Base-by-base conservation (phyloP, 2,888 invertebrate species). In the Dasysyrphus albostriatus region DNA sequence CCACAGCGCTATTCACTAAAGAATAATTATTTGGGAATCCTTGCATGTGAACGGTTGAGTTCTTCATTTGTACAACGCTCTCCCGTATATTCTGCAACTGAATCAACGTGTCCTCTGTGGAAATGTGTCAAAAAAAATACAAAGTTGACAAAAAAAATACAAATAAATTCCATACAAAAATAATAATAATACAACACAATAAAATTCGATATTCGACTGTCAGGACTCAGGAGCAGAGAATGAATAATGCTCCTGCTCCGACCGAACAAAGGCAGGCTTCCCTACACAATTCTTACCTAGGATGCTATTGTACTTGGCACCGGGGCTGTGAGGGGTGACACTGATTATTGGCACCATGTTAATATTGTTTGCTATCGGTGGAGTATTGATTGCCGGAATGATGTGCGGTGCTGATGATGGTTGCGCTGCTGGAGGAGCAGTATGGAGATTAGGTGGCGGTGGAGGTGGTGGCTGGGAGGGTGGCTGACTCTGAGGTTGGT, bases 251-350 rank as follows among this genome's bases (percentile, higher is more conserved):
- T 29, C 6, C 34, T 8, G 49, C 32, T n/a, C n/a, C 63, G 5
- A 10, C n/a, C 39, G 24, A 39, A 34, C 39, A 39, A 54, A 42
- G 37, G n/a, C 49, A 42, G 49, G n/a, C 49, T 16, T 10, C n/a
- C 9, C n/a, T n/a, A n/a, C n/a, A 32, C 3, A 65, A 4, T 24
- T 34, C 61, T 91, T 91, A 94, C 94, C 94, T 81, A 95, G 93
- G 88, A 95, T 94, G 77, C 95, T 95, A 91, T 95, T 95, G 89
- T 95, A 95, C 89, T 95, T 95, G 88, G 94, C 95, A 87, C 97
- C 96, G 12, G 97, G 97, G 88, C 97, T 97, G 93, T 97, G 97
- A 16, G 97, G 97, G 79, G 97, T 97, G 88, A 97, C 97, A 93
- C 97, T 97, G 91, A 97, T 97, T 79, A 96, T 97, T 85, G 97